Base-by-base conservation (phyloP, 1,140 invertebrate species). In the Rhagoletis pomonella region DNA sequence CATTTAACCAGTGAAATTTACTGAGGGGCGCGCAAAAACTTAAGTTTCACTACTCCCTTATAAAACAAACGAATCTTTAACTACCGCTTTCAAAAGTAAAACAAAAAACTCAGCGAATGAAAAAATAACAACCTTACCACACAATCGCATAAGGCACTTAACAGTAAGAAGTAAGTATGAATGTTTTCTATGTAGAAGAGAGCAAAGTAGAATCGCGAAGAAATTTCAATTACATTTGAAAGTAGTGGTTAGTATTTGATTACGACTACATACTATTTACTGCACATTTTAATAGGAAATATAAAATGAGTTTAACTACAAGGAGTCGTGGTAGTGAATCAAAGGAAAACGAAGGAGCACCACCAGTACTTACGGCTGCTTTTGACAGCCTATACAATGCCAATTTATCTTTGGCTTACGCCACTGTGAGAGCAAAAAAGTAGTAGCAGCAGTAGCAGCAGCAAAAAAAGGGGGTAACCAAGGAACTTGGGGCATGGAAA, bases 381-480 rank as follows among this genome's bases (percentile, higher is more conserved):
- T 81, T 81, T 81, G 73, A 55, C 73, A 81, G 73, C 73, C 73
- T 42, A 50, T 81, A 81, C 73, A 81, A 81, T 81, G 73, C 73
- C 73, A 81, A 81, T 81, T 81, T 81, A 81, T 81, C 73, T 81
- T 50, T 81, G n/a, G 73, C 73, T 73, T 73, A 81, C 73, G 47
- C 73, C 44, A 81, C 47, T 55, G 73, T n/a, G 62, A 64, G 14
- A 55, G 12, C 9, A 47, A 12, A 12, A 65, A 60, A 10, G 39
- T 62, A 47, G 19, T n/a, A 60, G 17, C 69, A 77, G 73, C 73
- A 19, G 73, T 55, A n/a, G n/a, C 14, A 5, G 81, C 5, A 73
- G 2, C 1, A 47, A n/a, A n/a, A 47, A n/a, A 47, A n/a, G 44
- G 17, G 0, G 6, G 17, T 29, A 14, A 4, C 39, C 14, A 47